These are phyloP conservation scores for Syndactyla subalaris DNA, from an alignment of 2,797 vertebrate genomes.

Conservation along the genomic window DNA sequence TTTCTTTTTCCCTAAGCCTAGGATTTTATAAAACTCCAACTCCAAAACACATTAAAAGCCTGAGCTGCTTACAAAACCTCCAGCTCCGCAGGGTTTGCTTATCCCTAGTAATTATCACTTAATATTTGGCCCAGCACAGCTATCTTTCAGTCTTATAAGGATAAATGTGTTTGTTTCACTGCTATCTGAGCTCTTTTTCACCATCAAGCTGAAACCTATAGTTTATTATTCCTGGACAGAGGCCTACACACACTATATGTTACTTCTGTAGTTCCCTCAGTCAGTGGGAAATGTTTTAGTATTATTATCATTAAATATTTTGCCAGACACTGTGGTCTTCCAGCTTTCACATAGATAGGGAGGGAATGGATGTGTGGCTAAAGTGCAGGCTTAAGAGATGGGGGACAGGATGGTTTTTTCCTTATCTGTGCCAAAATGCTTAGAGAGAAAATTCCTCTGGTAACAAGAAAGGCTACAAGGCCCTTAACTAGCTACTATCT, in stretches of 20 bases:
- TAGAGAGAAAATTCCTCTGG: conserved; percentile 15
- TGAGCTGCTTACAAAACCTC: conserved; percentile 60
- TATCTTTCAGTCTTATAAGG: conserved; percentile 58
- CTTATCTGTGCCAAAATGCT: conserved; percentile 39
- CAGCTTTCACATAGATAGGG: conserved; percentile 45
- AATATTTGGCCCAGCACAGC: conserved; percentile 62
- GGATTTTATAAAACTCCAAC: conserved; percentile 33
- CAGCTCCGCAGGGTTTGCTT: conserved; percentile 60
- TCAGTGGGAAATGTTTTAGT: conserved; percentile 66
- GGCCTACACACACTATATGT: conserved; percentile 56
- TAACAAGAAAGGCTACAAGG: conserved; percentile 2
- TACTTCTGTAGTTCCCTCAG: conserved; percentile 48
- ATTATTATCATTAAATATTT: conserved; percentile 67
- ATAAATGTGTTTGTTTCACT: conserved; percentile 70
- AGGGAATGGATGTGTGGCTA: conserved; percentile 27
- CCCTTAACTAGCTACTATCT: not conserved
- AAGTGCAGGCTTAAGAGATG: conserved; percentile 39
- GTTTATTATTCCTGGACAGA: conserved; percentile 70
- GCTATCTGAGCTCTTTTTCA: conserved; percentile 62
- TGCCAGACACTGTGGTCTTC: conserved; percentile 44
- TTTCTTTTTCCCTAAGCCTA: not conserved
- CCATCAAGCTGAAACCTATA: conserved; percentile 40
- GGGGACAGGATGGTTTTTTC: not conserved
- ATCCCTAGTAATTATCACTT: conserved; percentile 71
- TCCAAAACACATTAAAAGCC: conserved; percentile 38